phyloP scores from a whole-genome alignment of 2,797 vertebrate genomes.

The Poliocrania exsul region DNA sequence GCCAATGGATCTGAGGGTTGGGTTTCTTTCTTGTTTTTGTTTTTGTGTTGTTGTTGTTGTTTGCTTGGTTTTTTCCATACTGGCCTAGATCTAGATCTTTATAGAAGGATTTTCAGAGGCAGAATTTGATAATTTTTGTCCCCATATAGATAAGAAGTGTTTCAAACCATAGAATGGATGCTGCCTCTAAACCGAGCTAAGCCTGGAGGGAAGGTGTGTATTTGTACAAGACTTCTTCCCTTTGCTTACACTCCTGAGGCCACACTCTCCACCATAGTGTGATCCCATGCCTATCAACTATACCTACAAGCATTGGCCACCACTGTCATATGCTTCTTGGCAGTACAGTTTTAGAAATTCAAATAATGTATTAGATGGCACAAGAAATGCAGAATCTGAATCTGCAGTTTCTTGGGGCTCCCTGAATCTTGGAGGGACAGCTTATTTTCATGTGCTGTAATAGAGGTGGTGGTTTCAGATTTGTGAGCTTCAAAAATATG shows the following conservation, averaged over 20 bases:
- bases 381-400: neutral
- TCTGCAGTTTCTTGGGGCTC: neutral
- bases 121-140: neutral
- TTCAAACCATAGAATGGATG: neutral
- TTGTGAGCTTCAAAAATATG: neutral
- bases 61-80: neutral
- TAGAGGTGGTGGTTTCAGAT: neutral
- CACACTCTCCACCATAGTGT: neutral
- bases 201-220: neutral
- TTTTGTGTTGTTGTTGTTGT: neutral
- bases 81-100: neutral
- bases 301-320: rapidly evolving
- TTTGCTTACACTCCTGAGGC: neutral
- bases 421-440: neutral
- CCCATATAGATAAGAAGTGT: neutral
- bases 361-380: neutral
- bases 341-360: neutral
- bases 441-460: neutral
- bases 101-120: neutral
- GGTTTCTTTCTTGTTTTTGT: neutral
- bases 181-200: neutral
- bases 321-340: neutral
- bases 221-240: neutral
- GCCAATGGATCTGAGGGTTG: neutral
- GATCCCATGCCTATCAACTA: neutral